Percentiles rank a stretch among this genome's conserved stretches.
phyloP scores from a whole-genome alignment of 2,113 vertebrate species.

The Apeltes quadracus region DNA sequence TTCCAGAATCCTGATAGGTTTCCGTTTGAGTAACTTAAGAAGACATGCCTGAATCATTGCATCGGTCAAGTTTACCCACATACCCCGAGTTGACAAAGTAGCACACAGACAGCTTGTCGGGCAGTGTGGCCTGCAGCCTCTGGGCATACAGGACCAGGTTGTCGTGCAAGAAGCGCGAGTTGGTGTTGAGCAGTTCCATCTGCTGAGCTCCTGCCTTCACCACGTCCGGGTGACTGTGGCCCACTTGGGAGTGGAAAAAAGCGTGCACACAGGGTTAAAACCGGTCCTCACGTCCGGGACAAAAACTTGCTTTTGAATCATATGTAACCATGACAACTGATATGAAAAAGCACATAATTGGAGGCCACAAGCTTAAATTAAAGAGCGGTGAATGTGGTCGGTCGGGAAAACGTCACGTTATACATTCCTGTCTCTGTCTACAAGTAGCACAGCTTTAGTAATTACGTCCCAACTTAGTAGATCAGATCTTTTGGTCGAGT shows the following conservation, averaged over 20 bases:
- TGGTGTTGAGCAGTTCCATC: slow-evolving; percentile 96
- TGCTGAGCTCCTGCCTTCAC: slow-evolving; percentile 88
- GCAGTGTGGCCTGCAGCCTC: slow-evolving; percentile 88
- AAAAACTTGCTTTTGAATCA: neutral
- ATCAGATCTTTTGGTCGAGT: neutral
- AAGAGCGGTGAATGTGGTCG: neutral
- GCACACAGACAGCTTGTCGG: slow-evolving; percentile 89
- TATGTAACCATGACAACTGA: neutral
- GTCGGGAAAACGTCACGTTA: neutral
- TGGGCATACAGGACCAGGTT: slow-evolving; percentile 92
- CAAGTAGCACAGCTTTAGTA: neutral
- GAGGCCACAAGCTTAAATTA: neutral
- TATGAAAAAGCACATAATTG: slow-evolving; percentile 8
- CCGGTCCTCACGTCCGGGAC: neutral
- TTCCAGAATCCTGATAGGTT: neutral
- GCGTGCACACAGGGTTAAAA: neutral
- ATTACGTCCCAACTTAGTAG: too few relatives aligned
- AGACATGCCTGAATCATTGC: neutral
- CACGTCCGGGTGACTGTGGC: slow-evolving; percentile 94
- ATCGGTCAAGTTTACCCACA: slow-evolving; percentile 27
- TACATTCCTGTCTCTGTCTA: neutral
- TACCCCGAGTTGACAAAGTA: slow-evolving; percentile 99
- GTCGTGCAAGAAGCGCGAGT: slow-evolving; percentile 95
- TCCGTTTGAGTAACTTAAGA: neutral
- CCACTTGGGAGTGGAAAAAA: slow-evolving; percentile 79